Evolutionary conservation across 2,888 invertebrate species (phyloP).

Genomic region (Eristalis tenax): DNA sequence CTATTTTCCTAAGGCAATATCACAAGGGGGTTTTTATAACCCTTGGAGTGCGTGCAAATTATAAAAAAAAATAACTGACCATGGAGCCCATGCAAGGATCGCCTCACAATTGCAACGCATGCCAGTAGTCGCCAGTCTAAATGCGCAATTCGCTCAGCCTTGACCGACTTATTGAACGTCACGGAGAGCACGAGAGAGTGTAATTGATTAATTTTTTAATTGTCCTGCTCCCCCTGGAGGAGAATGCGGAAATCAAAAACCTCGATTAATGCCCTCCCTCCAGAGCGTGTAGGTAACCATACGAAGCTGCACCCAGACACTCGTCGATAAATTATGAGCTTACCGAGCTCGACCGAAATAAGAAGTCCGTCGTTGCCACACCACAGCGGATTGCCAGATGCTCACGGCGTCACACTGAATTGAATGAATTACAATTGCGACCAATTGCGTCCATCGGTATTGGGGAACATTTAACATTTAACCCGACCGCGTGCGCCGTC

Average conservation of each 20-base stretch:
- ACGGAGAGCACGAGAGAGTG: neutral
- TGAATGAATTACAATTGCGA: slow-evolving; percentile 24
- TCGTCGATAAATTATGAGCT: neutral
- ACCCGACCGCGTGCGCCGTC: slow-evolving; percentile 24
- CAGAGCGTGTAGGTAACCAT: neutral
- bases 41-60: too few species aligned
- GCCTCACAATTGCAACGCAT: too few species aligned
- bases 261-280: neutral
- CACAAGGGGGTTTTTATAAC: too few species aligned
- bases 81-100: too few species aligned
- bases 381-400: neutral
- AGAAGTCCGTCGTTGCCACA: neutral
- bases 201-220: neutral
- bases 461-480: slow-evolving; percentile 40
- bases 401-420: neutral
- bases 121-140: too few species aligned
- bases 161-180: neutral
- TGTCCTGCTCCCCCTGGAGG: neutral
- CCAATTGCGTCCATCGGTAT: slow-evolving; percentile 27
- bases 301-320: neutral
- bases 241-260: neutral
- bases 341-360: neutral
- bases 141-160: neutral
- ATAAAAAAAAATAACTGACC: too few species aligned
- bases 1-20: too few species aligned